A percentile compares a stretch with the other conserved stretches of the same genome.
These are phyloP conservation scores for Aphidius gifuensis DNA, from an alignment of 1,140 invertebrate species.

Conservation along the genomic window DNA sequence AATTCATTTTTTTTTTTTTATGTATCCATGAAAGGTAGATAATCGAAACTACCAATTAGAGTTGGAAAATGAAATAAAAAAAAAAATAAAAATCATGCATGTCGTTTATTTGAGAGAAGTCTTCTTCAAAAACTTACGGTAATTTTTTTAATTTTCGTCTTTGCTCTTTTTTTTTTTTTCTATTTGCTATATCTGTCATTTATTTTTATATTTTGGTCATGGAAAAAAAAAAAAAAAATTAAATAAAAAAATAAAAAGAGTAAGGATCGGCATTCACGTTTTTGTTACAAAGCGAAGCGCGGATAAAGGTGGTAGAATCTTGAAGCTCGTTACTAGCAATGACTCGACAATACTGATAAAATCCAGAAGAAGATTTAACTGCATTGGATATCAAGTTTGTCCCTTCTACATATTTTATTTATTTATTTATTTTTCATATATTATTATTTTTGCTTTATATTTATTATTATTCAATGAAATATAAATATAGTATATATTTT, in stretches of 20 bases:
- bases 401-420: too few relatives aligned
- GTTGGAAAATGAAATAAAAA: neutral
- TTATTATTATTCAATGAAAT: too few relatives aligned
- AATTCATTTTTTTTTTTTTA: neutral
- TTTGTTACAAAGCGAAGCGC: conserved; percentile 28
- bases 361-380: conserved; percentile 25
- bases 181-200: neutral
- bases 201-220: too few relatives aligned
- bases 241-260: too few relatives aligned
- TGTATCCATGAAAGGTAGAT: neutral
- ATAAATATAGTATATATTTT: too few relatives aligned
- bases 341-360: conserved; percentile 43
- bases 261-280: conserved; percentile 28
- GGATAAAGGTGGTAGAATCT: conserved; percentile 14
- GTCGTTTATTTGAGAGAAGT: neutral
- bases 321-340: conserved; percentile 50
- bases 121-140: neutral
- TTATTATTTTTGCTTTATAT: too few relatives aligned
- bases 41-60: conserved; percentile 25
- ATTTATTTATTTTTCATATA: too few relatives aligned
- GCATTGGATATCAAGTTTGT: neutral
- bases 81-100: neutral
- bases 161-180: conserved; percentile 16
- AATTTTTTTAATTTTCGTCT: neutral
- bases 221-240: too few relatives aligned